Percentiles rank a stretch among this genome's conserved stretches.
Conservation (phyloP, 37 sponge, comb jelly and placozoan species). For the Axinella damicornis region DNA sequence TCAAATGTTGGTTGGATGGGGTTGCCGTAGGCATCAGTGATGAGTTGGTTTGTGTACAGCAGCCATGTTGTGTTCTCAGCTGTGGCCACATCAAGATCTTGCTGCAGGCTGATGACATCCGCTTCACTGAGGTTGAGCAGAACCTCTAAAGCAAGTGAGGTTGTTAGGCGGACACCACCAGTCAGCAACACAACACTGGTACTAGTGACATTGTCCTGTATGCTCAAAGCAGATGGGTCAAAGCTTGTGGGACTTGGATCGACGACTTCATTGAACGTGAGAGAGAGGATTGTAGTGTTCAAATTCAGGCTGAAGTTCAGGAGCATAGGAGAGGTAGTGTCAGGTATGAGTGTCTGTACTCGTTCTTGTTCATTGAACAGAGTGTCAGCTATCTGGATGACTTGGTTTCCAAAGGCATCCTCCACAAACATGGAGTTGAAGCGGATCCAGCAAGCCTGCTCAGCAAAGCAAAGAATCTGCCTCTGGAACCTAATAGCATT, state of each 20-base stretch:
- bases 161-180: slow-evolving; percentile 38
- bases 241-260: slow-evolving; percentile 26
- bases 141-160: slow-evolving; percentile 33
- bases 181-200: slow-evolving; percentile 36
- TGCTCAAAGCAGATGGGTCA: slow-evolving; percentile 40
- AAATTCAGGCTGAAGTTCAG: slow-evolving; percentile 66
- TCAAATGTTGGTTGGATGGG: slow-evolving; percentile 40
- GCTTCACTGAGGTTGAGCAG: slow-evolving; percentile 31
- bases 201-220: slow-evolving; percentile 44
- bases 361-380: slow-evolving; percentile 35
- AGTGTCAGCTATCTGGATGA: slow-evolving; percentile 49
- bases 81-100: slow-evolving; percentile 74
- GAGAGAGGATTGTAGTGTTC: slow-evolving; percentile 47
- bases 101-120: slow-evolving; percentile 74
- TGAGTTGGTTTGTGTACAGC: slow-evolving; percentile 43
- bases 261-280: slow-evolving; percentile 86
- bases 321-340: slow-evolving; percentile 73
- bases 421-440: slow-evolving; percentile 55
- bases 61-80: slow-evolving; percentile 72
- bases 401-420: slow-evolving; percentile 71
- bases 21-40: slow-evolving; percentile 67
- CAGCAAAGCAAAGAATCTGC: slow-evolving; percentile 33
- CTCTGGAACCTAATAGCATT: slow-evolving; percentile 59
- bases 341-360: slow-evolving; percentile 7
- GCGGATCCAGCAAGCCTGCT: slow-evolving; percentile 76